Base-by-base conservation (phyloP, 2,113 vertebrate species). In the Crotalus viridis region DNA sequence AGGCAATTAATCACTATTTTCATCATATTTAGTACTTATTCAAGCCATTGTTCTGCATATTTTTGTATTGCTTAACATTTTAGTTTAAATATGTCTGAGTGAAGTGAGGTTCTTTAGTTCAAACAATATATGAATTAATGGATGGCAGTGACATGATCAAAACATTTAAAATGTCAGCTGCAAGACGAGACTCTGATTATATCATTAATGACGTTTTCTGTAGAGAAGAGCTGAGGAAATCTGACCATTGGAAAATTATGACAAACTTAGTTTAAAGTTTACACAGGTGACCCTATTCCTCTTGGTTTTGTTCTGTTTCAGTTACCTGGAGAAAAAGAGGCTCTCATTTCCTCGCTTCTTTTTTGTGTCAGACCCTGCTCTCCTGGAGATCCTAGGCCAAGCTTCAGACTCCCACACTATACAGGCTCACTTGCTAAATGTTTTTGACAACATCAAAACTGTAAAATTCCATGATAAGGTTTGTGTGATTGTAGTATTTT, bases 321-420 rank as follows among this genome's bases (percentile, higher is more conserved):
- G 99, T 4, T 99, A 99, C 93, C 94, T 99, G 97, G 99, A 99
- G 96, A 99, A 99, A 96, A 99, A 99, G 85, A 98, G 99, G 0
- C 97, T 99, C 24, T 96, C 98, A 1, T 99, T 99, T 94, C 99
- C 99, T 91, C 98, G 99, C 6, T 99, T 99, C 97, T 99, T 99
- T 97, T 99, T 99, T 0, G 99, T 99, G 61, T 99, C 99, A 0
- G 99, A 99, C 95, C 99, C 99, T 0, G 98, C 98, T 10, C 98
- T 99, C 28, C 96, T 99, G 94, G 99, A 99, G 97, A 99, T 99
- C 94, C 98, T 99, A 95, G 99, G 99, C 48, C 99, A 99, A 96
- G 99, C 99, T 0, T 99, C 99, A 0, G 98, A 99, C 95, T 98
- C 98, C 3, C 99, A 99, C 97, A 99, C 98, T 7, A 99, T 99